Evolutionary conservation across 2,888 invertebrate genomes (phyloP).

Genomic region (Pristionchus maxplancki): DNA sequence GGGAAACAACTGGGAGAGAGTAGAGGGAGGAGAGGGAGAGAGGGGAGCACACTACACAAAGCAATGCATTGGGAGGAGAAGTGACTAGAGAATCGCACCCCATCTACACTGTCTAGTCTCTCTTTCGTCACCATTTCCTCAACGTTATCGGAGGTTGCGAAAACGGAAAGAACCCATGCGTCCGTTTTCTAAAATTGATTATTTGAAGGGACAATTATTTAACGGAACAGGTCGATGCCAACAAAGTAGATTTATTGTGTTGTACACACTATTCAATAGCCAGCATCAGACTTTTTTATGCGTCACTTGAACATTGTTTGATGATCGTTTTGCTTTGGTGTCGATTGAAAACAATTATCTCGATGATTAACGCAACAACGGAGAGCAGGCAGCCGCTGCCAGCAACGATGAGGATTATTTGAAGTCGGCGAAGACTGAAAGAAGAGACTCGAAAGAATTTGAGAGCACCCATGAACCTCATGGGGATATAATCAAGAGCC

Average conservation of each 20-base stretch:
- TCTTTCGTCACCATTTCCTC: background rate
- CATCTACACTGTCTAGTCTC: background rate
- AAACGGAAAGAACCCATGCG: too few relatives aligned
- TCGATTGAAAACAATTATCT: background rate
- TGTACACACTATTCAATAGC: too few relatives aligned
- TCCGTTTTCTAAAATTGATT: too few relatives aligned
- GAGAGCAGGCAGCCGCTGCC: background rate
- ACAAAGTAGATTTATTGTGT: too few relatives aligned
- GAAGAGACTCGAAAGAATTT: background rate
- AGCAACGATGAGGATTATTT: background rate
- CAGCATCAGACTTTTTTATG: background rate
- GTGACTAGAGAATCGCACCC: slow-evolving; percentile 2
- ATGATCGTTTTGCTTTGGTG: background rate
- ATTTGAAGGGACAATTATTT: too few relatives aligned
- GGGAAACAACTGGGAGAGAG: background rate
- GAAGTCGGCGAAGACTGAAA: background rate
- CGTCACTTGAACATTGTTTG: background rate
- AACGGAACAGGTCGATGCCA: too few relatives aligned
- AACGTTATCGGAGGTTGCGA: background rate
- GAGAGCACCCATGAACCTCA: too few relatives aligned
- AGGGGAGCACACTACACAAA: slow-evolving; percentile 27
- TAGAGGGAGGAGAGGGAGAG: background rate
- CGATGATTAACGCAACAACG: background rate
- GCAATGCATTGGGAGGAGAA: background rate
- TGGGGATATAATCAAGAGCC: background rate